A percentile compares a stretch with the other conserved stretches of the same genome.
Conservation (phyloP, 2,797 vertebrate genomes). For the Channallabes apus region DNA sequence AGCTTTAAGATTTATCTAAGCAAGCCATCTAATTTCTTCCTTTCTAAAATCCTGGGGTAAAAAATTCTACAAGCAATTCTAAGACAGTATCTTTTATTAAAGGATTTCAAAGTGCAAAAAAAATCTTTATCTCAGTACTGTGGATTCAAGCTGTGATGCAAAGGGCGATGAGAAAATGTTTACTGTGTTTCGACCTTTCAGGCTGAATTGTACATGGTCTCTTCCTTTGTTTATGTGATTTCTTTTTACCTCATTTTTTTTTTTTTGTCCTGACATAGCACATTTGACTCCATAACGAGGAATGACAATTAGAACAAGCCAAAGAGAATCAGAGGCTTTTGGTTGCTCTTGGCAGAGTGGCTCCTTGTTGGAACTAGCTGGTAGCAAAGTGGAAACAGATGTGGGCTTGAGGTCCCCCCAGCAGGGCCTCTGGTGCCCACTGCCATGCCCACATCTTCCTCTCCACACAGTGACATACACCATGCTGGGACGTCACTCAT, state of each 20-base stretch:
- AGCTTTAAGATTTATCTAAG: no score
- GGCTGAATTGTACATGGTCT: background rate
- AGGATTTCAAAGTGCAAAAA: background rate
- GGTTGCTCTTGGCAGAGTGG: conserved; percentile 73
- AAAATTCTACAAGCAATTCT: no score
- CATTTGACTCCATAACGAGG: conserved; percentile 80
- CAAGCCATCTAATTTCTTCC: no score
- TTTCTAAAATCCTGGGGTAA: no score
- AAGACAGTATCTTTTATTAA: no score
- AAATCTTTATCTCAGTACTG: conserved; percentile 45
- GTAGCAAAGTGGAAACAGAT: conserved; percentile 81
- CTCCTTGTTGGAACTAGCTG: conserved; percentile 66
- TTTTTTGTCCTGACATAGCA: conserved; percentile 74
- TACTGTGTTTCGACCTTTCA: background rate
- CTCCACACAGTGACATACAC: conserved; percentile 58
- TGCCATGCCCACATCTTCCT: conserved; percentile 46
- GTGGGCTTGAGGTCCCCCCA: conserved; percentile 65
- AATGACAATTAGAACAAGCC: conserved; percentile 76
- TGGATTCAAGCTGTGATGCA: background rate
- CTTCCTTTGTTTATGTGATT: conserved; percentile 54
- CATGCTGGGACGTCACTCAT: conserved; percentile 49
- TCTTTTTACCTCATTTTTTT: conserved; percentile 71
- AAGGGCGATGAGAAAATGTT: conserved; percentile 1
- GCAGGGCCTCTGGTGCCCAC: conserved; percentile 64
- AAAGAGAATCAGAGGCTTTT: conserved; percentile 73